Percentiles rank a stretch among this genome's conserved stretches.
Evolutionary conservation across 2,113 vertebrate genomes (phyloP).

Genomic region (Lontra canadensis): DNA sequence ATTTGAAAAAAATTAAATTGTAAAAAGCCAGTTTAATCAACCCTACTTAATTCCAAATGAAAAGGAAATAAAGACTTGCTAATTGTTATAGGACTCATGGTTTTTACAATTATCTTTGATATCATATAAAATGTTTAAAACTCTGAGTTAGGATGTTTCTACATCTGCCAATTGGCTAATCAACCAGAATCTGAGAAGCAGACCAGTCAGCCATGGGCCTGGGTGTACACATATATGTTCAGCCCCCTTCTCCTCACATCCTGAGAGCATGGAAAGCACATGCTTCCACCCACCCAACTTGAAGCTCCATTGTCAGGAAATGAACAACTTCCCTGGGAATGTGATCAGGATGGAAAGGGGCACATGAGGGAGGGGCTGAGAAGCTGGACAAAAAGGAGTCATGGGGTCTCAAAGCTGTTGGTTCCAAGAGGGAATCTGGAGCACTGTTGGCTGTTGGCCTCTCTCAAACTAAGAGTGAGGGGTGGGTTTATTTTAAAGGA

Average conservation of each 20-base stretch:
- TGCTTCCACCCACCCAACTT: background rate
- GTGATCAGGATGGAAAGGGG: too few species aligned
- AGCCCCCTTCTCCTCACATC: background rate
- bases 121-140: background rate
- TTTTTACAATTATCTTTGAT: background rate
- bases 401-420: background rate
- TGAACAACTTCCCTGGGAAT: background rate
- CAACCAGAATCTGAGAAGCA: background rate
- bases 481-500: background rate
- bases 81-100: background rate
- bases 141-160: background rate
- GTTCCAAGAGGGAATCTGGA: background rate
- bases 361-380: rapidly evolving
- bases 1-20: conserved; percentile 12
- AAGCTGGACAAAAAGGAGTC: background rate
- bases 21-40: conserved; percentile 17
- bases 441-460: background rate
- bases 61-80: background rate
- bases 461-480: background rate
- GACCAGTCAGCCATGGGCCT: too few species aligned
- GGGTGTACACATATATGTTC: too few species aligned
- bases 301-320: background rate
- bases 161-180: background rate
- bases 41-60: background rate
- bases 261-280: rapidly evolving